These are phyloP conservation scores for Eupithecia vulgata DNA, from an alignment of 2,888 invertebrate species.

Conservation along the genomic window DNA sequence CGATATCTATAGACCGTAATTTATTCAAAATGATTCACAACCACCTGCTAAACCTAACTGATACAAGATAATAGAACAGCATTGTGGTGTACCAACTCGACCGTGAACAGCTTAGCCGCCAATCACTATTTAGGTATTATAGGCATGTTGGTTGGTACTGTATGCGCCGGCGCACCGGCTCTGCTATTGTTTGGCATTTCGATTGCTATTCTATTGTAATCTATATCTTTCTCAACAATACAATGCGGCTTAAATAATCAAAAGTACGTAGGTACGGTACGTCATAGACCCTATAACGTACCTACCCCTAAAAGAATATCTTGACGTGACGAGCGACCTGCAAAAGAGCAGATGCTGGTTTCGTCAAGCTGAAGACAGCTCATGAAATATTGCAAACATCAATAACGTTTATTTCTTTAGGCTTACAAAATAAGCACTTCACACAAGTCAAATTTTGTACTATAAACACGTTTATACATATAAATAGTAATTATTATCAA, in stretches of 20 bases:
- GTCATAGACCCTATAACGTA: not conserved
- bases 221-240: conserved; percentile 9
- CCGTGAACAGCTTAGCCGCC: conserved; percentile 28
- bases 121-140: conserved; percentile 4
- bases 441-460: too few relatives aligned
- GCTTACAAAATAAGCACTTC: too few relatives aligned
- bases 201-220: conserved; percentile 17
- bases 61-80: conserved; percentile 16
- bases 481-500: too few relatives aligned
- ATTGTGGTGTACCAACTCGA: conserved; percentile 23
- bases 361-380: too few relatives aligned
- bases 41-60: conserved; percentile 8
- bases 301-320: not conserved
- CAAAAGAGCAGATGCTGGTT: too few relatives aligned
- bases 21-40: conserved; percentile 5
- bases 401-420: too few relatives aligned
- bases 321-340: not conserved
- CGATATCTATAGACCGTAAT: not conserved
- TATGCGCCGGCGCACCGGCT: conserved; percentile 8
- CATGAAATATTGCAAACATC: too few relatives aligned
- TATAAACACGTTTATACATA: too few relatives aligned
- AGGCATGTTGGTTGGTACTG: not conserved
- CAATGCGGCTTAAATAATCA: not conserved
- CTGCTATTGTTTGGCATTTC: conserved; percentile 21
- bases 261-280: too few relatives aligned